phyloP scores from a whole-genome alignment of 2,797 vertebrate species.

The Pachyuromys duprasi region DNA sequence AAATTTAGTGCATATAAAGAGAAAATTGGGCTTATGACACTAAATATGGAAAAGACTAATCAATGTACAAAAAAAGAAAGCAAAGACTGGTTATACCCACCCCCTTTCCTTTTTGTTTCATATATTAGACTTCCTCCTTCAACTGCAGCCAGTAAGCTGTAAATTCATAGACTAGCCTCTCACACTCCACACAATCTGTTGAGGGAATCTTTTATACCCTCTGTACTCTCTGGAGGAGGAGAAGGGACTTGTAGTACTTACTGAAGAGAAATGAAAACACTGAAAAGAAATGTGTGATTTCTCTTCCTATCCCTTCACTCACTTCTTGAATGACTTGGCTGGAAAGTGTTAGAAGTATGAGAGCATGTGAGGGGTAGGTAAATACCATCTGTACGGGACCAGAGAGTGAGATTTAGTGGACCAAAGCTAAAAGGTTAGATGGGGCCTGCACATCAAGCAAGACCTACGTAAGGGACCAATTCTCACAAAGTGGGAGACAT shows the following conservation, averaged over 20 bases:
- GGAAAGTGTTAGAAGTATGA: neutral
- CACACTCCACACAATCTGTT: conserved; percentile 45
- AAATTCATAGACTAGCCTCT: conserved; percentile 45
- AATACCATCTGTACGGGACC: accelerated
- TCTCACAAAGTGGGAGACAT: neutral
- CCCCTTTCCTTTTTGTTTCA: neutral
- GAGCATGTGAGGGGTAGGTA: neutral
- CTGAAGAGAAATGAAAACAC: neutral
- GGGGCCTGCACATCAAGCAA: neutral
- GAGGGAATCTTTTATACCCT: conserved; percentile 21
- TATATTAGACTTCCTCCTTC: neutral
- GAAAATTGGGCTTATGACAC: neutral
- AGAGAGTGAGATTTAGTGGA: neutral
- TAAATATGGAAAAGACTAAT: neutral
- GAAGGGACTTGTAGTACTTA: neutral
- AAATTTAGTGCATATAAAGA: neutral
- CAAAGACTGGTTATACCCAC: accelerated
- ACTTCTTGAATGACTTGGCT: neutral
- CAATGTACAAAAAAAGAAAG: neutral
- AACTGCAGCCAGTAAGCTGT: conserved; percentile 3
- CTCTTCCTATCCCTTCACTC: neutral
- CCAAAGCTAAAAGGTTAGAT: neutral
- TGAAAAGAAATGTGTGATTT: neutral
- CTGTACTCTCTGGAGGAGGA: neutral
- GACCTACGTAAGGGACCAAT: accelerated